phyloP scores from a whole-genome alignment of 1,140 invertebrate species.

The Protaetia brevitarsis region DNA sequence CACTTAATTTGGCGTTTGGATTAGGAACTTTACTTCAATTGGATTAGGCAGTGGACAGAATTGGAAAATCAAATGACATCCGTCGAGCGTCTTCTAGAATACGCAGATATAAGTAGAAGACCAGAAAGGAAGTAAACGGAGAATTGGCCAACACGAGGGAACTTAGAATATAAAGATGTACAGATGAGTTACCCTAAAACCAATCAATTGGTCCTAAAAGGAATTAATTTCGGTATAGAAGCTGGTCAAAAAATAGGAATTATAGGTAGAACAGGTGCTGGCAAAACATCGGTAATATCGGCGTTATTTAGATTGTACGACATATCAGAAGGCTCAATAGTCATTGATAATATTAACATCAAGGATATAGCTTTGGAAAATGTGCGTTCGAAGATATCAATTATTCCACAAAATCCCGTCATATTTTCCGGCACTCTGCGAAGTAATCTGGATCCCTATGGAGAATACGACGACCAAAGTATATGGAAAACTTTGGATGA shows the following conservation, averaged over 20 bases:
- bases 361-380: constrained; percentile 59
- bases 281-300: constrained; percentile 74
- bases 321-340: constrained; percentile 53
- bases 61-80: constrained; percentile 85
- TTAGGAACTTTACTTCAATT: constrained; percentile 86
- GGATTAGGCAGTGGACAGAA: constrained; percentile 78
- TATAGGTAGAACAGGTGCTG: constrained; percentile 53
- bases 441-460: constrained; percentile 58
- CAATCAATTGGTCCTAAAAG: constrained; percentile 63
- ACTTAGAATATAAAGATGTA: constrained; percentile 65
- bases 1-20: constrained; percentile 78
- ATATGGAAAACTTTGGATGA: constrained; percentile 44
- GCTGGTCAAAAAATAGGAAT: constrained; percentile 58
- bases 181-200: constrained; percentile 64
- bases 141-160: constrained; percentile 71
- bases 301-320: constrained; percentile 69
- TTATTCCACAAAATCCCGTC: constrained; percentile 65
- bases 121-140: too few species aligned
- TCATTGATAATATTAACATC: constrained; percentile 65
- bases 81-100: constrained; percentile 80
- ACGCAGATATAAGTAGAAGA: constrained; percentile 55
- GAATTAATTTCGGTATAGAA: constrained; percentile 60
- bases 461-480: constrained; percentile 51
- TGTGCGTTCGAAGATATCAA: constrained; percentile 57
- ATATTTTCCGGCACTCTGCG: constrained; percentile 59